Conservation (phyloP, 2,113 vertebrate species). For the Rhegmatorhina hoffmannsi region DNA sequence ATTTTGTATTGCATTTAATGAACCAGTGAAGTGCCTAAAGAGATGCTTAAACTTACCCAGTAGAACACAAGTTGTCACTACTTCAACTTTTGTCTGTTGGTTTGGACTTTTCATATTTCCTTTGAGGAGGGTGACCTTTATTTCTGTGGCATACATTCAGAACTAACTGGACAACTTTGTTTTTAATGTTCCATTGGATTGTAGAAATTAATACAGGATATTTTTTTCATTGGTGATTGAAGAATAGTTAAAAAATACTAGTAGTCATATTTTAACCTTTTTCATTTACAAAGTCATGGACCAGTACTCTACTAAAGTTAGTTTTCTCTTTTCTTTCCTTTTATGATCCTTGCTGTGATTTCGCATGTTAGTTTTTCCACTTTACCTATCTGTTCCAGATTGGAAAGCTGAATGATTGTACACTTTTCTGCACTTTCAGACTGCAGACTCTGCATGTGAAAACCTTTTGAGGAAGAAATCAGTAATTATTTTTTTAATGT, state of each 20-base stretch:
- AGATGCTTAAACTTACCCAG: conserved; percentile 62
- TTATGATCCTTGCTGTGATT: conserved; percentile 40
- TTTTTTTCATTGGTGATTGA: conserved; percentile 9
- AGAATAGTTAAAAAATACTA: neutral
- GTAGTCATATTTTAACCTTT: neutral
- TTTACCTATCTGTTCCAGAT: conserved; percentile 43
- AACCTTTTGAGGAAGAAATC: conserved; percentile 47
- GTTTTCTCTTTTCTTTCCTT: neutral
- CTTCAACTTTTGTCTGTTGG: conserved; percentile 31
- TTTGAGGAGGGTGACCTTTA: conserved; percentile 54
- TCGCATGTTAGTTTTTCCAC: conserved; percentile 20
- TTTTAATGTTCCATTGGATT: conserved; percentile 11
- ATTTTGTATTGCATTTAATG: conserved; percentile 74
- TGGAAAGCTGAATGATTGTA: conserved; percentile 67
- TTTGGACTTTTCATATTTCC: neutral
- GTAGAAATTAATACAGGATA: neutral
- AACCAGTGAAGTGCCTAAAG: conserved; percentile 82
- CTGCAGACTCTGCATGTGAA: conserved; percentile 60
- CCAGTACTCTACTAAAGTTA: conserved; percentile 1
- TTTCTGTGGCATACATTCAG: conserved; percentile 37
- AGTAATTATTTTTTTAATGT: conserved; percentile 10
- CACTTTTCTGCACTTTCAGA: conserved; percentile 58
- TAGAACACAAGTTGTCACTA: conserved; percentile 60
- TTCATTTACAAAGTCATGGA: conserved; percentile 10
- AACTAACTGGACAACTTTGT: conserved; percentile 4